phyloP scores from a whole-genome alignment of 2,113 vertebrate genomes.

The Leucopternis melanops region DNA sequence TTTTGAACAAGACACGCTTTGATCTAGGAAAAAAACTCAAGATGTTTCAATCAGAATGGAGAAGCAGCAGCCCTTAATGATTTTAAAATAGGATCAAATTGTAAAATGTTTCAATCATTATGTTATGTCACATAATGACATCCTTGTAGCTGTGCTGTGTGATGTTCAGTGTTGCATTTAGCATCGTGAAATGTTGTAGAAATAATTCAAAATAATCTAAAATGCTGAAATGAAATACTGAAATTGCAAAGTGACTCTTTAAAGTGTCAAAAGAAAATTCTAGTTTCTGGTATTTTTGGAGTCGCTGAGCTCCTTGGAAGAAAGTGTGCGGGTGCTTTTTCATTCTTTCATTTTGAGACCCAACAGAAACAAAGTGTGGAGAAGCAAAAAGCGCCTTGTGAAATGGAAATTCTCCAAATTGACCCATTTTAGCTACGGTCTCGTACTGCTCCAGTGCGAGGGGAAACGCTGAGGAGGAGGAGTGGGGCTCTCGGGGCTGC shows the following conservation, averaged over 20 bases:
- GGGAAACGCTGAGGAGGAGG: background rate
- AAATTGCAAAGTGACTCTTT: background rate
- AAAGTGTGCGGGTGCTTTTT: background rate
- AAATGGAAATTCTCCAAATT: conserved; percentile 1
- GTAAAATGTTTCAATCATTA: conserved; percentile 35
- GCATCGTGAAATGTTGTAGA: conserved; percentile 18
- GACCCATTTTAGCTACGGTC: background rate
- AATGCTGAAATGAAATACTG: background rate
- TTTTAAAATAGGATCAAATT: conserved; percentile 33
- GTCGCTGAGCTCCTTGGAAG: background rate
- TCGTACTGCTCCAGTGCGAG: fast-evolving
- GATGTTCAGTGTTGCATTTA: conserved; percentile 12
- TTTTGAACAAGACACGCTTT: conserved; percentile 29
- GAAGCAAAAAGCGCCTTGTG: background rate
- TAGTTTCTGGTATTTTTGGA: background rate
- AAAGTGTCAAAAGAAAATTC: background rate
- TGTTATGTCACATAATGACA: conserved; percentile 31
- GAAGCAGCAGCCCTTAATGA: conserved; percentile 44
- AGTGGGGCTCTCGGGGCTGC: fast-evolving
- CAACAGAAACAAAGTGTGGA: background rate
- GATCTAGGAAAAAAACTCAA: background rate
- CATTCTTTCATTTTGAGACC: background rate
- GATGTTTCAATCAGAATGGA: conserved; percentile 9
- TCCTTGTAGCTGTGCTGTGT: background rate
- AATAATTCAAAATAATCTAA: conserved; percentile 32